Evolutionary conservation across 2,888 invertebrate species (phyloP).

Genomic region (Conomelus anceps): DNA sequence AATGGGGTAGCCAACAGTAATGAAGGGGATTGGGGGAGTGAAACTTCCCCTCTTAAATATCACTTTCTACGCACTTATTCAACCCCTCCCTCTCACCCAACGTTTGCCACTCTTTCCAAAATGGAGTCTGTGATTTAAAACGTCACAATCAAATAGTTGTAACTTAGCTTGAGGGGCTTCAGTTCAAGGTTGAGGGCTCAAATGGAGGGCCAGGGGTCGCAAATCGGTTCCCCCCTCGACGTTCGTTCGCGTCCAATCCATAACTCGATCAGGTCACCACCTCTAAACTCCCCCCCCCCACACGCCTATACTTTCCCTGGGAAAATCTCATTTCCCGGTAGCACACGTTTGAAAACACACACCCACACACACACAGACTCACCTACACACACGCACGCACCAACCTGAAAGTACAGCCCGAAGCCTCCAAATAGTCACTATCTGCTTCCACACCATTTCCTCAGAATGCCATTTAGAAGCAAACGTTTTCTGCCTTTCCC

Average conservation of each 20-base stretch:
- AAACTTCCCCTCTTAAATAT: neutral
- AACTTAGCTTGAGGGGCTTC: neutral
- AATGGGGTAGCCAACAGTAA: neutral
- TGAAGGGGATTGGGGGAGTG: neutral
- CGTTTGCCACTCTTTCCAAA: neutral
- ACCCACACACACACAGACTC: neutral
- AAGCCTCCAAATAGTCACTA: slow-evolving; percentile 15
- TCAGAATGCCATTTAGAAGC: neutral
- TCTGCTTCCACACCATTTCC: neutral
- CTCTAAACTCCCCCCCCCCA: neutral
- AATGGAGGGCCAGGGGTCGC: slow-evolving; percentile 1
- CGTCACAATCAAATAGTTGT: neutral
- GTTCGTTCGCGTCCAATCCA: neutral
- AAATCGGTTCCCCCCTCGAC: slow-evolving; percentile 24
- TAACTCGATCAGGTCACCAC: neutral
- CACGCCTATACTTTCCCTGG: neutral
- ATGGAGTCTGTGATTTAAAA: neutral
- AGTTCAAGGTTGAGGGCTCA: neutral
- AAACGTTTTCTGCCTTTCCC: neutral
- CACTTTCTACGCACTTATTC: neutral
- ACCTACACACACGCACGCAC: neutral
- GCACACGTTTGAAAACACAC: slow-evolving; percentile 13
- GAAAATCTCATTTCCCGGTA: neutral
- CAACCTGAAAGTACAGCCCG: neutral
- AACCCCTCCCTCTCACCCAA: neutral